These are phyloP conservation scores for Chinchilla lanigera DNA, from an alignment of 2,113 vertebrate species.

Conservation along the genomic window DNA sequence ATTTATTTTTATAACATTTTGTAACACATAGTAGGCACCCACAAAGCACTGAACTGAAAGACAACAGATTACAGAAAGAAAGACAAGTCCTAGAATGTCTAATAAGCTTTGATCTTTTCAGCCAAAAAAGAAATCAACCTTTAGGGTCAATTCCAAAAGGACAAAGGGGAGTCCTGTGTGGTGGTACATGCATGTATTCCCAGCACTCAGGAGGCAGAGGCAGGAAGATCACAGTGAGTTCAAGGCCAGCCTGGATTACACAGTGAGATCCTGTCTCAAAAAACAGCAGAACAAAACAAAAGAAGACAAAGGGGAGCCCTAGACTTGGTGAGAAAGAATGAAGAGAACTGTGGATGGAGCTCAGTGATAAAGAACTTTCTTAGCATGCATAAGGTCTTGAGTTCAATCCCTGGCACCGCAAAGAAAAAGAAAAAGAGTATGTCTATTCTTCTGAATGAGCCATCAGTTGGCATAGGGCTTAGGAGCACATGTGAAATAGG, in stretches of 20 bases:
- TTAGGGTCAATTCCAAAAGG: background rate
- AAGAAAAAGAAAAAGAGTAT: background rate
- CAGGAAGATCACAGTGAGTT: background rate
- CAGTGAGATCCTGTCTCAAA: background rate
- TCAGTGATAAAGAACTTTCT: background rate
- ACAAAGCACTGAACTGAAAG: background rate
- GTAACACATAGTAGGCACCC: background rate
- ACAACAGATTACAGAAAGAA: background rate
- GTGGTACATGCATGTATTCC: background rate
- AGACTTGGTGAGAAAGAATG: background rate
- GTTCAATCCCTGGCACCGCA: background rate
- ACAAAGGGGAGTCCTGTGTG: background rate
- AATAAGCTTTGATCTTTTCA: slow-evolving; percentile 25
- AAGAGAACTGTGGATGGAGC: background rate
- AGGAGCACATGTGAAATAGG: slow-evolving; percentile 15
- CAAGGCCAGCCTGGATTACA: background rate
- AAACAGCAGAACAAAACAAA: background rate
- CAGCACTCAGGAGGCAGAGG: background rate
- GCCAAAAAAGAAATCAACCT: background rate
- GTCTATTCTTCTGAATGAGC: background rate
- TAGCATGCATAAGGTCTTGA: background rate
- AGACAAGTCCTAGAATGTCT: background rate
- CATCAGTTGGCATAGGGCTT: background rate
- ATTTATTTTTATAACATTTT: slow-evolving; percentile 31
- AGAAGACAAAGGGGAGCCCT: background rate